These are phyloP conservation scores for Somateria mollissima DNA, from an alignment of 2,797 vertebrate species.

Conservation along the genomic window DNA sequence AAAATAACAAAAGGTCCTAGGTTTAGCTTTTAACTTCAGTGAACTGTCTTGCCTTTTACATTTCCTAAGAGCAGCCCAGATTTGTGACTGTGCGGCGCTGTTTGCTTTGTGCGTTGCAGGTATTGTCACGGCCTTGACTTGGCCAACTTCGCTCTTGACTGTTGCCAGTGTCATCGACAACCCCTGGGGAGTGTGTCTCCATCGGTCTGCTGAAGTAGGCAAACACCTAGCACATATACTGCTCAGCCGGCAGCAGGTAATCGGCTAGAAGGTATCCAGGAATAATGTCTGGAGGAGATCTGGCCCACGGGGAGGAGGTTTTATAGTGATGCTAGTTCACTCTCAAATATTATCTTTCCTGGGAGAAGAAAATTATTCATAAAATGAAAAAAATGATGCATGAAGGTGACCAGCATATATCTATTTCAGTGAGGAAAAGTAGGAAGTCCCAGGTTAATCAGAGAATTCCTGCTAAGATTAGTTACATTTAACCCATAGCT, in stretches of 20 bases:
- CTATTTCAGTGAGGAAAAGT: not conserved
- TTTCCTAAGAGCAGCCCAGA: not conserved
- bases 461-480: not conserved
- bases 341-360: not conserved
- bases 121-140: slow-evolving; percentile 90
- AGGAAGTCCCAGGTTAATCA: not conserved
- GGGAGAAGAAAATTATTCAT: not conserved
- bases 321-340: not conserved
- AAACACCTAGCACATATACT: slow-evolving; percentile 94
- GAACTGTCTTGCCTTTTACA: not conserved
- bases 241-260: slow-evolving; percentile 91
- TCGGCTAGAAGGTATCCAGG: not conserved
- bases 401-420: not conserved
- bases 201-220: slow-evolving; percentile 92
- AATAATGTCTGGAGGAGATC: not conserved
- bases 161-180: slow-evolving; percentile 94
- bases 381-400: not conserved
- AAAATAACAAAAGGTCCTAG: not conserved
- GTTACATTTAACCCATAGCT: not conserved
- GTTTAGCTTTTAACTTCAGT: slow-evolving; percentile 17
- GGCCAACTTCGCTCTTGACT: slow-evolving; percentile 90
- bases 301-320: not conserved
- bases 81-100: not conserved
- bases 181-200: slow-evolving; percentile 96
- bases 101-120: slow-evolving; percentile 75